Base-by-base conservation (phyloP, 2,888 invertebrate species). In the Cataglyphis livida region DNA sequence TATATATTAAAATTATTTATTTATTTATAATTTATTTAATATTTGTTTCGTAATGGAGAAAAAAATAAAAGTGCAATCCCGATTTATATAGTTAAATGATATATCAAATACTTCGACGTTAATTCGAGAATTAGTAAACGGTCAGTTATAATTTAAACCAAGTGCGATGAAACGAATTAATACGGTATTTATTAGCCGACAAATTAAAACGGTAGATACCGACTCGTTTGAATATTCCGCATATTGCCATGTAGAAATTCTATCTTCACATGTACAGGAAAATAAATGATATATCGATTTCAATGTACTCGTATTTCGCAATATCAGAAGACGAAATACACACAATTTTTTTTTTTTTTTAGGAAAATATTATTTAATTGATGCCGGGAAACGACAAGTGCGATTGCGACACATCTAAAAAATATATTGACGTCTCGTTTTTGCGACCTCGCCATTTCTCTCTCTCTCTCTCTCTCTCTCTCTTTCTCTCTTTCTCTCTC, bases 201-300 rank as follows among this genome's bases (percentile, higher is more conserved):
- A 44, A 73, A 61, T 5, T n/a, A 44, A 62, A 62, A 7, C 21
- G 32, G 0, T 28, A 28, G 3, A 15, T 74, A 21, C 2, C 9
- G n/a, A 0, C 44, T 32, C 15, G 4, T 18, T 48, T 21, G 41
- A 48, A 6, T 48, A 48, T 48, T 32, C 9, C 32, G 10, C 32
- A 18, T 48, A n/a, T 64, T 9, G 10, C 25, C 64, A 10, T 64
- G 32, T 18, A 3, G 15, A 32, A 61, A 32, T 7, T 28, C 28
- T 61, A 18, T 32, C 9, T 18, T 2, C n/a, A 3, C 51, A 51
- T 51, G 51, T 51, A n/a, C 15, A 1, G n/a, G 2, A 51, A 51
- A 74, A 21, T 15, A 74, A 74, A 64, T 59, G 18, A 38, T 18
- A 38, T 25, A n/a, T 48, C 44, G 18, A 48, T 48, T 48, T 48